Base-by-base conservation (phyloP, 2,888 invertebrate genomes). In the Falcaria lacertinaria region DNA sequence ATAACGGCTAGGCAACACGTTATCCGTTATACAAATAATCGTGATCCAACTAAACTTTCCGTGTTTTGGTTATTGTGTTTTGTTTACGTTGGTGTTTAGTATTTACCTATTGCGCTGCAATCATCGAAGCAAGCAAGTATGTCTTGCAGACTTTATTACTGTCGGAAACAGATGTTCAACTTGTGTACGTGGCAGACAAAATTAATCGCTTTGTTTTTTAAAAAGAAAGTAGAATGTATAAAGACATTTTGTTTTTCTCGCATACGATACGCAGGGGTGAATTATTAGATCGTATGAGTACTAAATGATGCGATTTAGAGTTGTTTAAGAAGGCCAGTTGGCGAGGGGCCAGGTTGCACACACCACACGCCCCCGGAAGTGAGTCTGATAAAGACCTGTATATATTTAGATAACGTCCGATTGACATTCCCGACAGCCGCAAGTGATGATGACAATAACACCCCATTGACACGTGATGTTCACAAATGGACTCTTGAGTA, bases 281-380 rank as follows among this genome's bases (percentile, higher is more conserved):
- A 63, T 71, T 78, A 79, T 69, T 61, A 48, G 47, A 47, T 53
- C 41, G 54, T 51, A 64, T 65, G 61, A 60, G 65, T 60, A 70
- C 73, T 79, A 75, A 74, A 73, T 64, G 68, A 64, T 60, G 52
- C 58, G 59, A 61, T 68, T 64, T 58, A 59, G 63, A 62, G 65
- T 64, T 65, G 41, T 55, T 50, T 69, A 74, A 70, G 71, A 70
- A 68, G 72, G 84, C 80, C 83, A 80, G 66, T 74, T 86, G 86
- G 86, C 78, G 32, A 33, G 15, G 22, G 19, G 72, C 86, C 86
- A 86, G 76, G 53, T 66, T 63, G 69, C n/a, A 70, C 67, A 55
- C 60, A 53, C 58, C n/a, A 57, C 68, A 69, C 64, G 64, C 65
- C 76, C 64, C 82, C 82, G 84, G 85, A 84, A 83, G 79, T 62